phyloP scores from a whole-genome alignment of 2,888 invertebrate species.

The Amiota mariae region DNA sequence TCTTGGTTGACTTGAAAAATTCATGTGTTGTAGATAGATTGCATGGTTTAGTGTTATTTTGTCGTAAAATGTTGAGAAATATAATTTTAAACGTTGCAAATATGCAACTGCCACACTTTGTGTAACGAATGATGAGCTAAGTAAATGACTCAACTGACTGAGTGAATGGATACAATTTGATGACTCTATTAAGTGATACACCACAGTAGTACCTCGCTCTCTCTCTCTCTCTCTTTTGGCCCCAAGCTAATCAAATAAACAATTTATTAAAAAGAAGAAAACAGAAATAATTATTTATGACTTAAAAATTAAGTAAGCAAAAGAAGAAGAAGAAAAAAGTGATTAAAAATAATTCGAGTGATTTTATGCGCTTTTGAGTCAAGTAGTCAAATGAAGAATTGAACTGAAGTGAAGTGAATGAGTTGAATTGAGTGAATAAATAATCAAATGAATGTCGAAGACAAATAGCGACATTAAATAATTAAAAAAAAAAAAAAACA shows the following conservation, averaged over 20 bases:
- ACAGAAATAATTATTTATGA: constrained; percentile 15
- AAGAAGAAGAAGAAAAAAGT: not conserved
- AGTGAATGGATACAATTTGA: constrained; percentile 52
- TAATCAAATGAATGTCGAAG: constrained; percentile 14
- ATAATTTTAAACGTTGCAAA: constrained; percentile 61
- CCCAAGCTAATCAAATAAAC: constrained; percentile 26
- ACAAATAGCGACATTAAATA: constrained; percentile 31
- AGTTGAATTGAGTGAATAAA: too few species aligned
- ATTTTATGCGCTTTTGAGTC: too few species aligned
- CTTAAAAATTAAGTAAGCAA: not conserved
- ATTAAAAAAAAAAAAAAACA: constrained; percentile 20
- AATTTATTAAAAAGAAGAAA: constrained; percentile 11
- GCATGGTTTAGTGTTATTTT: constrained; percentile 64
- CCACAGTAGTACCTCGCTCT: constrained; percentile 6
- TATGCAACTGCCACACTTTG: constrained; percentile 26
- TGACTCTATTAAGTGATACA: constrained; percentile 57
- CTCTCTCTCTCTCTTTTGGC: constrained; percentile 1
- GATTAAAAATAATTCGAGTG: constrained; percentile 16
- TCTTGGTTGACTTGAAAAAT: constrained; percentile 26
- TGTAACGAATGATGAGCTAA: constrained; percentile 18
- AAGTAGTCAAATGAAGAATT: too few species aligned
- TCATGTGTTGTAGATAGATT: constrained; percentile 53
- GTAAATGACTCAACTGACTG: constrained; percentile 20
- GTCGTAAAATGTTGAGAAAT: constrained; percentile 59
- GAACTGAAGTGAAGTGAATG: too few species aligned